Base-by-base conservation (phyloP, 2,797 vertebrate genomes). In the Neosalanx taihuensis region DNA sequence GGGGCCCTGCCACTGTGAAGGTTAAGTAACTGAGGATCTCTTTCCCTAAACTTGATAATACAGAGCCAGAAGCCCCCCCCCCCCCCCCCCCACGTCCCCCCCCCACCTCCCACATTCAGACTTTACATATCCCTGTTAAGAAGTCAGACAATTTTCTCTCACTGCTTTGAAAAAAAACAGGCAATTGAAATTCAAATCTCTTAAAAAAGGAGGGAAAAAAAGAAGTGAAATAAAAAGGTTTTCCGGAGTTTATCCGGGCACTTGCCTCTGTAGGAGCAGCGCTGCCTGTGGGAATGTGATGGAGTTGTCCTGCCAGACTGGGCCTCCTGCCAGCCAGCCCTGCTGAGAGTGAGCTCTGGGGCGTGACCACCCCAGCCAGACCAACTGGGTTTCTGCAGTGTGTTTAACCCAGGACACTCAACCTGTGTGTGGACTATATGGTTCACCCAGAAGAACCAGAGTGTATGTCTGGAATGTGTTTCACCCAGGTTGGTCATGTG, bases 1-100 rank as follows among this genome's bases (percentile, higher is more conserved):
- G 79, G 75, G 49, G 23, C 26, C 26, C 20, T 56, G 71, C 72
- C 79, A 75, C 77, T 56, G 70, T 76, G 57, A 82, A 64, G 73
- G 57, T 72, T 73, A 62, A 72, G 66, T 61, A 46, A 70, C 76
- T 69, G 70, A 63, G 53, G 70, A 75, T 70, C n/a, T 0, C 64
- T 69, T 72, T 67, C 17, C 65, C 60, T 62, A 46, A 6, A 62
- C 13, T 63, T 72, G 61, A 64, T 63, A 51, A 61, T 23, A 62
- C 67, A 26, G 68, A 76, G 59, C 61, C 53, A 62, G 37, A 35
- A 61, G 53, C 3, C 13, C 33, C 3, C 33, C 33, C 33, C 4
- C 33, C 33, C 1, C 4, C 6, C 3, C 2, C 41, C 41, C n/a
- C n/a, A n/a, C n/a, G n/a, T 13, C 13, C 33, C 3, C 33, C 33